Evolutionary conservation across 2,113 vertebrate genomes (phyloP), one percentile per base, ranked within the genome.

Genomic region (Notothenia coriiceps): DNA sequence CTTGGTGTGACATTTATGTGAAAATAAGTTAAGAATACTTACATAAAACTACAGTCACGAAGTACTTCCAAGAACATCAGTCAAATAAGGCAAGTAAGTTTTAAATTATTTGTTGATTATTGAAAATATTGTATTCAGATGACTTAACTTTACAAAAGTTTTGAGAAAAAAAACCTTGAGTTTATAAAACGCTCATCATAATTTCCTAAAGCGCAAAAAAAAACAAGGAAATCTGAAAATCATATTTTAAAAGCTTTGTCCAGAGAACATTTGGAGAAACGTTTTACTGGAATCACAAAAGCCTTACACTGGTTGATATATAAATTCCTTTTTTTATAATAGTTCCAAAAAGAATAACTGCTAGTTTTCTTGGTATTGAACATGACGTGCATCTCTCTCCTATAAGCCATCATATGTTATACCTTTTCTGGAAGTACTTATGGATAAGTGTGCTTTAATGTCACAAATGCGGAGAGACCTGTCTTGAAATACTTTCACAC

Each of bases 401-500:
- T n/a, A 40, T n/a, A 9, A 82, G 29, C 40, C 5, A 25, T 56
- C 20, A 56, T 67, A 50, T 57, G 59, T 73, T 40, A 51, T 22
- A 44, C 70, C n/a, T 33, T 18, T 29, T 17, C 18, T 15, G 20
- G 70, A 22, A 82, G 35, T 40, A 6, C 74, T 43, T 71, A 50
- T 52, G 14, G 33, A 63, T 66, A 33, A 76, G 52, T 50, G 59
- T 49, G 54, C 70, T 70, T 83, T 85, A 83, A 79, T 55, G 50
- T 75, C 70, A 88, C 60, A 80, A 80, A 82, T 79, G 57, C 65
- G 35, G 40, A 82, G 60, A 77, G 71, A 72, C 70, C 74, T 75
- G 83, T 83, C 50, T 72, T 62, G 68, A 83, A 90, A 79, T 77
- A 86, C 77, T 86, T 88, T 69, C n/a, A n/a, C 50, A 79, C 64